Conservation (phyloP, 2,797 vertebrate genomes). For the Ibycter americanus region DNA sequence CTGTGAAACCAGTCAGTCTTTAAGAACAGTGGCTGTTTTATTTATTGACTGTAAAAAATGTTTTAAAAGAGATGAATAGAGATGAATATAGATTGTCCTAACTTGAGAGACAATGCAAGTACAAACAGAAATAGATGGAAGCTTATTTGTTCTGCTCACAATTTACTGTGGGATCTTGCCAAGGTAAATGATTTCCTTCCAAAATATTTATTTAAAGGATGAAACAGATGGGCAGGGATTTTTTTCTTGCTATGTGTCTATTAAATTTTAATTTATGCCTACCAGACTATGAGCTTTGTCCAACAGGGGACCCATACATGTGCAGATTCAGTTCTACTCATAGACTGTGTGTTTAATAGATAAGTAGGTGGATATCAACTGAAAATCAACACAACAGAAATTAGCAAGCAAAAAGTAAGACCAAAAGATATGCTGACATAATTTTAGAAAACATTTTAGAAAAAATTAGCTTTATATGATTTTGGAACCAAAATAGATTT, state of each 20-base stretch:
- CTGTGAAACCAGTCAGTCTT: background rate
- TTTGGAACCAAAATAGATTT: background rate
- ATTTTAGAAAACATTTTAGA: background rate
- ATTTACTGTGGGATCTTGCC: background rate
- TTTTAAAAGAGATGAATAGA: background rate
- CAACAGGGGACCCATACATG: background rate
- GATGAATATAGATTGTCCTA: background rate
- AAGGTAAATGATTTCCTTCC: conserved; percentile 26
- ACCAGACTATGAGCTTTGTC: background rate
- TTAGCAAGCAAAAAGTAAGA: background rate
- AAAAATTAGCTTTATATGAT: background rate
- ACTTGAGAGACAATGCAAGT: background rate
- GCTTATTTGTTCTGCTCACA: background rate
- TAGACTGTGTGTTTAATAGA: background rate
- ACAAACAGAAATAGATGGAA: background rate
- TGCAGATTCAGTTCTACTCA: background rate
- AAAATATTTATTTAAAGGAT: conserved; percentile 52
- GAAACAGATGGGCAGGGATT: conserved; percentile 17
- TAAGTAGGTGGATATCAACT: background rate
- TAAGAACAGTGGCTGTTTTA: background rate
- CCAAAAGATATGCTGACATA: background rate
- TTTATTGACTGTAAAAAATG: background rate
- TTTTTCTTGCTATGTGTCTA: background rate
- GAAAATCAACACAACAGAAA: background rate
- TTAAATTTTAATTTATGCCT: conserved; percentile 42